These are phyloP conservation scores for Geotrypetes seraphini DNA, from an alignment of 2,797 vertebrate species.

Conservation along the genomic window DNA sequence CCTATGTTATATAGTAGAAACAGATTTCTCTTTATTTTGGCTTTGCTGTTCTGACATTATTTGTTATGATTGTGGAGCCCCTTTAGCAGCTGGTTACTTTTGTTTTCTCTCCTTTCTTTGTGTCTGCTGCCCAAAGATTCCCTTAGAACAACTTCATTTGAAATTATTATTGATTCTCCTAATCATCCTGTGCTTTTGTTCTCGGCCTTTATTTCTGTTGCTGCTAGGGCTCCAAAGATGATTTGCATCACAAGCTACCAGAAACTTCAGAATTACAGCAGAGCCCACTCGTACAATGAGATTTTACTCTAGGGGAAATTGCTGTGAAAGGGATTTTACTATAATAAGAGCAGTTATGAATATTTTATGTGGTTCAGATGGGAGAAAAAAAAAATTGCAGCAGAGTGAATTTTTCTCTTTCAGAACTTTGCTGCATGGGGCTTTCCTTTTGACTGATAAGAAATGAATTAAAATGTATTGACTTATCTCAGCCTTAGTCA, in stretches of 20 bases:
- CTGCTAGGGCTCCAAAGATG: conserved; percentile 10
- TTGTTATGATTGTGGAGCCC: too few relatives aligned
- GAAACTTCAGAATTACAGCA: conserved; percentile 7
- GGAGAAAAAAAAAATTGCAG: background rate
- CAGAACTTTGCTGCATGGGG: background rate
- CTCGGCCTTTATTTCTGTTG: conserved; percentile 9
- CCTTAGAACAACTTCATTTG: background rate
- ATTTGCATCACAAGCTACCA: conserved; percentile 24
- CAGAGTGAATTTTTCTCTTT: background rate
- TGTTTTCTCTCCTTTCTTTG: too few relatives aligned
- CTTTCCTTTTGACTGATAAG: background rate
- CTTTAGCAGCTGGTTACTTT: too few relatives aligned
- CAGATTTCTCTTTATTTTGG: too few relatives aligned
- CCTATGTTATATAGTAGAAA: too few relatives aligned
- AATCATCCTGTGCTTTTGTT: conserved; percentile 4
- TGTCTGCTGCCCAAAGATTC: too few relatives aligned
- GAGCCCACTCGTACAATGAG: conserved; percentile 7
- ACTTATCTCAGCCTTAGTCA: too few relatives aligned
- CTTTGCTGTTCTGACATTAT: too few relatives aligned
- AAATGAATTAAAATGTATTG: background rate
- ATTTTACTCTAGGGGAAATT: conserved; percentile 6
- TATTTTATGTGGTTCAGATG: conserved; percentile 22
- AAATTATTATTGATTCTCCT: conserved; percentile 10
- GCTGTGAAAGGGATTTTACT: conserved; percentile 19
- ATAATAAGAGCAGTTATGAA: conserved; percentile 17